Base-by-base conservation (phyloP, 2,113 vertebrate species). In the Eclectus roratus region DNA sequence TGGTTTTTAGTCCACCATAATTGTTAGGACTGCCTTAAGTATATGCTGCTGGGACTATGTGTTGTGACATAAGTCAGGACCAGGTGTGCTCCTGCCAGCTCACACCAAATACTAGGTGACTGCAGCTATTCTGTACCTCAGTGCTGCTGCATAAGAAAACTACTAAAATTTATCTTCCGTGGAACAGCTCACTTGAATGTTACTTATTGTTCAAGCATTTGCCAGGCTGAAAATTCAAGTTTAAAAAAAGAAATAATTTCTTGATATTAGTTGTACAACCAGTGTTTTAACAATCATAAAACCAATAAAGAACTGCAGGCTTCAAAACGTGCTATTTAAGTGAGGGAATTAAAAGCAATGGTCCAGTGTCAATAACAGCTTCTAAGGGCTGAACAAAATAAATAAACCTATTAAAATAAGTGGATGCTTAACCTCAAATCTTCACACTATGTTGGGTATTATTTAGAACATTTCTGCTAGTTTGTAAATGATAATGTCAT, bases 381-480 rank as follows among this genome's bases (percentile, higher is more conserved):
- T 97, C 94, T 94, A 43, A 24, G 43, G 53, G 29, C 20, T 88
- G 60, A 87, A 23, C 9, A 7, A 97, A 98, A 98, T 91, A 93
- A 93, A 76, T 84, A 95, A 94, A 94, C 91, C 96, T 94, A 84
- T 96, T 95, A 96, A 96, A 97, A 90, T 79, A 92, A 96, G 81
- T 64, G 61, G 85, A 66, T 96, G 66, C 92, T 98, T 95, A 96
- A 96, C 41, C 86, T 97, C 41, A 86, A 27, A 47, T 85, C 47
- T 73, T 88, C 82, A 88, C 6, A 73, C 47, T 83, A 93, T 96
- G 88, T 89, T 97, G 94, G 52, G 46, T 91, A 52, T 71, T 94
- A 97, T 56, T 92, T 70, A 73, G 93, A 87, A 64, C 11, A 89
- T 71, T 82, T 79, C 65, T 96, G 19, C 66, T 92, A 16, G 39